These are phyloP conservation scores for Acestrorhynchus altus DNA, from an alignment of 2,797 vertebrate genomes.

Conservation along the genomic window DNA sequence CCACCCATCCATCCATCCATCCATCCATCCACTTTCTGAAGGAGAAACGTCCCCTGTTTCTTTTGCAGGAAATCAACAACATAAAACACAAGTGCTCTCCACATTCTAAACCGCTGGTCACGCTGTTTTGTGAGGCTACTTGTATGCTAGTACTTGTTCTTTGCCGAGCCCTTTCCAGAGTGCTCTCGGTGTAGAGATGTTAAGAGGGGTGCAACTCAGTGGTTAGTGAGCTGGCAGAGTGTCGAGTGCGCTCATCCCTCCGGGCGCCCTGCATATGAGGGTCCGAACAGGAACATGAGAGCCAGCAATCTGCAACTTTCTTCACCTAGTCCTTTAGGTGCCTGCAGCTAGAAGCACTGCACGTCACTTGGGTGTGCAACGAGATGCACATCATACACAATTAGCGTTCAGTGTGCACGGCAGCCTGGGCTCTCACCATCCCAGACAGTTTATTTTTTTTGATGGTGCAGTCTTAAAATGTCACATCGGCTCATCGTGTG, in stretches of 20 bases:
- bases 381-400: background rate
- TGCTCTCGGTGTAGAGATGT: background rate
- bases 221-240: background rate
- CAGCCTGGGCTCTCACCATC: background rate
- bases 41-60: too few species aligned
- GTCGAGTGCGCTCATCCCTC: background rate
- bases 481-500: constrained; percentile 2
- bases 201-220: background rate
- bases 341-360: constrained; percentile 14
- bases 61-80: too few species aligned
- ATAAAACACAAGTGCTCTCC: too few species aligned
- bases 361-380: background rate
- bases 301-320: background rate
- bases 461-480: constrained; percentile 1
- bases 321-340: background rate
- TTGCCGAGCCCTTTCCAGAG: background rate
- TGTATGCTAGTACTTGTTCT: too few species aligned
- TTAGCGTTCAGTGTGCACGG: constrained; percentile 14
- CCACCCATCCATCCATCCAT: too few species aligned
- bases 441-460: background rate
- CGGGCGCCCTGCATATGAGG: background rate
- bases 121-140: too few species aligned
- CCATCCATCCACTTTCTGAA: too few species aligned
- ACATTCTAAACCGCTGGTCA: too few species aligned
- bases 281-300: background rate